phyloP scores from a whole-genome alignment of 2,888 invertebrate species.

The Amblyjoppa proteus region DNA sequence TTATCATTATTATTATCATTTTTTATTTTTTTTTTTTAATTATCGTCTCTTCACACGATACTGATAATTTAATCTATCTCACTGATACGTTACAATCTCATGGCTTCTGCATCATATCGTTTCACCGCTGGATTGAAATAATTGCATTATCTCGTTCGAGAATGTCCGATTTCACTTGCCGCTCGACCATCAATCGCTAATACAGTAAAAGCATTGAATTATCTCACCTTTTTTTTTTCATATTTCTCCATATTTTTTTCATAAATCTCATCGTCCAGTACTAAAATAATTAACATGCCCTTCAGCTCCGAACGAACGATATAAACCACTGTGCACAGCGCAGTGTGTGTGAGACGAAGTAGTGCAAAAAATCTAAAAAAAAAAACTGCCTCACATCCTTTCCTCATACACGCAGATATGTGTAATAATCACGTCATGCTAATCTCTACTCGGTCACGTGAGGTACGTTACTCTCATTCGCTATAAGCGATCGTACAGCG shows the following conservation, averaged over 20 bases:
- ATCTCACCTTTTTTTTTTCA: conserved; percentile 12
- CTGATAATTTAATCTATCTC: background rate
- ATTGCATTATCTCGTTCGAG: background rate
- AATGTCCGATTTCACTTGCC: background rate
- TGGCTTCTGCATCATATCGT: conserved; percentile 18
- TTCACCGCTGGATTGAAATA: background rate
- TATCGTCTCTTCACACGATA: conserved; percentile 8
- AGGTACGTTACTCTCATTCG: background rate
- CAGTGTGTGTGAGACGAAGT: background rate
- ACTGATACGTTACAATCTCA: conserved; percentile 9
- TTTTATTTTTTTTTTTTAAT: background rate
- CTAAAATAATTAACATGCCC: background rate
- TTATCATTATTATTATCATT: conserved; percentile 58
- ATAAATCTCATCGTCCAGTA: background rate
- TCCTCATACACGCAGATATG: conserved; percentile 61
- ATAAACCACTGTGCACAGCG: background rate
- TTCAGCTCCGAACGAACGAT: background rate
- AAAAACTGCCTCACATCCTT: conserved; percentile 24
- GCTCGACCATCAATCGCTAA: background rate
- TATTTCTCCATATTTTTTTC: conserved; percentile 6
- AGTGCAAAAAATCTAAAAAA: conserved; percentile 4
- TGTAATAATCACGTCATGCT: conserved; percentile 49
- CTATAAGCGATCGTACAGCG: background rate
- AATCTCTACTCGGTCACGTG: conserved; percentile 39
- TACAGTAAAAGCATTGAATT: conserved; percentile 26